Evolutionary conservation across 2,797 vertebrate genomes (phyloP), one percentile per base, ranked within the genome.

Genomic region (Anisognathus igniventris): DNA sequence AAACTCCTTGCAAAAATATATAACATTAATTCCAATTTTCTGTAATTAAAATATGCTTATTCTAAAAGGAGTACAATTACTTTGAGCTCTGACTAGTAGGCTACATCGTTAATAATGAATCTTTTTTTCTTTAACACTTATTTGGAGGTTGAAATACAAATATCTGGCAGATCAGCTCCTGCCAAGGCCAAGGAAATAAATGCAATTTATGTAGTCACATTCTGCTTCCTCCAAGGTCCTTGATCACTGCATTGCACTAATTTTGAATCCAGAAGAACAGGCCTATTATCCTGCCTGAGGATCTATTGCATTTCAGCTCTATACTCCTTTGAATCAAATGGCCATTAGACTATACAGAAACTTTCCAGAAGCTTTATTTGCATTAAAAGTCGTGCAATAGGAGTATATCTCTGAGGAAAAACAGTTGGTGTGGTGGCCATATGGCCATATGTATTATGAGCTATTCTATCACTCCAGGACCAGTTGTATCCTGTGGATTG

Each of bases 41-140:
- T 86, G 48, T 96, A 97, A 96, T 97, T 97, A 96, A 74, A 97
- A 95, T 94, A 87, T 18, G 18, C 18, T 95, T 95, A 81, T 96
- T 97, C 81, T 95, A 94, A 97, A 93, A 95, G 19, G 17, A 53
- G 8, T 75, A 53, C 58, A 96, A 97, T 89, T 96, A 93, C 87
- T 67, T 93, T 6, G 2, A 86, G 37, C 61, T 96, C 65, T 87
- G 83, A 91, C 67, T 95, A 56, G 73, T 88, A 89, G 40, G 44
- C 88, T 96, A 30, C 40, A 72, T 92, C 88, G 96, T 93, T 96
- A 96, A 91, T 65, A 96, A 94, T 72, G 39, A 94, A 21, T 10
- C 13, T 57, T 50, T 91, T 97, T 96, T 97, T 91, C 75, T 95
- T 91, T 87, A 95, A 86, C 50, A 93, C 33, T 96, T 96, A 92